Evolutionary conservation across 30 jellyfish, hydroid and myxozoan species (phyloP), one percentile per base, ranked within the genome.

Genomic region (Hydra vulgaris): DNA sequence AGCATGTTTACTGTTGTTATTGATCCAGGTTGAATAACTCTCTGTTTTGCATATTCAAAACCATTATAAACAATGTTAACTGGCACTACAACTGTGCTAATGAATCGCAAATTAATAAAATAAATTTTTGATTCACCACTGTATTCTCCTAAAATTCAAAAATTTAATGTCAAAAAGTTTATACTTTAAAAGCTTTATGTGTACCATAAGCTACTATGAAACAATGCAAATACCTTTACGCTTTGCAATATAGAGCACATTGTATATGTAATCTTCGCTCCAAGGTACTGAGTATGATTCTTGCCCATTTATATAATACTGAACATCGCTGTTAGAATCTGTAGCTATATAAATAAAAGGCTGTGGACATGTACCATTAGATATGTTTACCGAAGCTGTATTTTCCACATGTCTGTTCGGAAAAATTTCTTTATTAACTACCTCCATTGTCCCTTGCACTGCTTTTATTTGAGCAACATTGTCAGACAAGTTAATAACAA

Each of bases 71-170:
- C 89, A 4, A 92, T 70, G 0, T 95, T 81, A 7, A 91, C 94
- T 66, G 79, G 79, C 7, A 94, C 95, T 27, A 80, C 66, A 0
- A 95, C 98, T 40, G 83, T 73, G 80, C 87, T 92, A 8, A 81
- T 78, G 72, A 87, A 92, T 76, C 84, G 87, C 7, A 87, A 25
- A 52, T 87, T 89, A 24, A 87, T 61, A 93, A 85, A 87, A 81
- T 68, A 92, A 17, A 82, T 84, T 72, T 84, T 80, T 83, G 79
- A 76, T 26, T 92, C 98, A 21, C 96, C 96, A 24, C 88, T 84
- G 7, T 84, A 73, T 40, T 89, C 95, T 19, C 89, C 96, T 83
- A 26, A 21, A 74, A 74, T 25, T 23, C 20, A 77, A 68, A n/a
- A n/a, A n/a, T 7, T 8, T 26, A n/a, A n/a, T n/a, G n/a, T n/a